A percentile compares a stretch with the other conserved stretches of the same genome.
Evolutionary conservation across 2,888 invertebrate genomes (phyloP).

Genomic region (Zaprionus lineosus): DNA sequence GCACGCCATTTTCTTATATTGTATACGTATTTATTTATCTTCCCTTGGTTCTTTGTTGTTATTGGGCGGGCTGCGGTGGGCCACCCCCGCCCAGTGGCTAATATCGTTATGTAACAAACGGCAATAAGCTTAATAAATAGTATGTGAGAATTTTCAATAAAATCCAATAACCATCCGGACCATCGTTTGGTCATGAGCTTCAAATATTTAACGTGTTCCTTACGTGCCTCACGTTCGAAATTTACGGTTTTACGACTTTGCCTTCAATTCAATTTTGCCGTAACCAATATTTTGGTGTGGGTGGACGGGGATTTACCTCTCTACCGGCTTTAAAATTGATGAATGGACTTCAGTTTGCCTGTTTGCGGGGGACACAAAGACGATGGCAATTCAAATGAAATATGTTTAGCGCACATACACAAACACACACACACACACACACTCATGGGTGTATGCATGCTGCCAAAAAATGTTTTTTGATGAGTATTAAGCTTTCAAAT

Average conservation of each 20-base stretch:
- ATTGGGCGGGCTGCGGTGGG: no score
- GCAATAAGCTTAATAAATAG: slow-evolving; percentile 42
- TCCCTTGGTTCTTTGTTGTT: no score
- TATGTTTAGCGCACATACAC: slow-evolving; percentile 41
- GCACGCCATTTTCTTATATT: slow-evolving; percentile 22
- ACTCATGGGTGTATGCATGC: no score
- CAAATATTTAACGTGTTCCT: slow-evolving; percentile 57
- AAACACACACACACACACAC: no score
- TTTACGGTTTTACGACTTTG: slow-evolving; percentile 42
- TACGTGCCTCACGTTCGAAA: slow-evolving; percentile 61
- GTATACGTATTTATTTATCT: no score
- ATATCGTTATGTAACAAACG: slow-evolving; percentile 54
- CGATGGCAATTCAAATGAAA: slow-evolving; percentile 17
- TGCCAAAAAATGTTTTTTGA: slow-evolving; percentile 58
- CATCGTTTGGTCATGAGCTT: slow-evolving; percentile 43
- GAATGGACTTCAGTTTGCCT: slow-evolving; percentile 46
- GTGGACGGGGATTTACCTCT: not conserved
- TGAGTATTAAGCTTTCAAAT: slow-evolving; percentile 55
- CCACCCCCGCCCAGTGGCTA: slow-evolving; percentile 9
- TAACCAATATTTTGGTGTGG: not conserved
- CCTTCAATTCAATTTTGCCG: slow-evolving; percentile 44
- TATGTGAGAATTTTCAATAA: slow-evolving; percentile 63
- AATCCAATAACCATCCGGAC: slow-evolving; percentile 52
- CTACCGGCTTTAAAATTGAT: slow-evolving; percentile 66
- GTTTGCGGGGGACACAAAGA: no score